Evolutionary conservation across 2,888 invertebrate species (phyloP).

Genomic region (Itoplectis maculator): DNA sequence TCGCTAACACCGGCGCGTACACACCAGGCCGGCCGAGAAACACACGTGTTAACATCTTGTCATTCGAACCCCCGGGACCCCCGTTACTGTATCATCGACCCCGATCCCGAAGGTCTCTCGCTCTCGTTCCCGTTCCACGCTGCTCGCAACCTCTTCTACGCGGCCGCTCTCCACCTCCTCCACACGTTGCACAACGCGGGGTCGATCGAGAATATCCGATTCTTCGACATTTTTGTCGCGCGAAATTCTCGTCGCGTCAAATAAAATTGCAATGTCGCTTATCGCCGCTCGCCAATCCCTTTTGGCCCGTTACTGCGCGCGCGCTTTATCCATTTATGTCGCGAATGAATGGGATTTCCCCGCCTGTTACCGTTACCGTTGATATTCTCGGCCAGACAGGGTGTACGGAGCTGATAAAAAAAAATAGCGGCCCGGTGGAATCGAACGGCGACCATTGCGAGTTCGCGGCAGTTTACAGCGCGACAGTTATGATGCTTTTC

Average conservation of each 20-base stretch:
- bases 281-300: conserved; percentile 51
- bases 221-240: background rate
- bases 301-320: conserved; percentile 26
- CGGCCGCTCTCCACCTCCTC: too few relatives aligned
- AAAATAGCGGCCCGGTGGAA: conserved; percentile 53
- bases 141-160: conserved; percentile 7
- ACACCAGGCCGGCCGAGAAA: conserved; percentile 68
- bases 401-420: conserved; percentile 67
- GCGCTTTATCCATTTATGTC: conserved; percentile 67
- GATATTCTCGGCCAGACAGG: conserved; percentile 39
- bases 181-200: background rate
- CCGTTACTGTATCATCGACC: conserved; percentile 60
- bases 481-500: background rate
- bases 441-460: conserved; percentile 55
- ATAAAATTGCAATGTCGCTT: conserved; percentile 52
- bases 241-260: conserved; percentile 60
- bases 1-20: conserved; percentile 48
- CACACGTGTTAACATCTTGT: conserved; percentile 83
- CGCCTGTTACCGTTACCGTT: conserved; percentile 22
- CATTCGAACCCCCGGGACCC: conserved; percentile 74
- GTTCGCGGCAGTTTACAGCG: conserved; percentile 17
- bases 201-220: background rate
- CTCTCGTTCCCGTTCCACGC: conserved; percentile 42
- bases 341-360: conserved; percentile 47
- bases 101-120: conserved; percentile 62